Percentiles rank a stretch among this genome's conserved stretches.
These are phyloP conservation scores for Tauraco hartlaubi DNA, from an alignment of 2,797 vertebrate genomes.

Conservation along the genomic window DNA sequence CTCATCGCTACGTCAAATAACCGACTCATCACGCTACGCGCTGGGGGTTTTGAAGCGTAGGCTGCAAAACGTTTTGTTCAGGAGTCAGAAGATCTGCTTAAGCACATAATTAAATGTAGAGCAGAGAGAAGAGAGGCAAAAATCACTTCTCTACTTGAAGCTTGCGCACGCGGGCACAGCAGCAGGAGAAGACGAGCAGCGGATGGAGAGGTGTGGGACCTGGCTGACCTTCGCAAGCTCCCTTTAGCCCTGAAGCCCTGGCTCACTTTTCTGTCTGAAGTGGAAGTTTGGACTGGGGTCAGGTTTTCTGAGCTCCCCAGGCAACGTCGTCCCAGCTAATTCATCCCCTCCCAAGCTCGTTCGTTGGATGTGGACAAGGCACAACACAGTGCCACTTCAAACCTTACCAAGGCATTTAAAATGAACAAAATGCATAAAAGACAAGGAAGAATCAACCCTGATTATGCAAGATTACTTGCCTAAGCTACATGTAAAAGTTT, in stretches of 20 bases:
- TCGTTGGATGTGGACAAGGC: background rate
- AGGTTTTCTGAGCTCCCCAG: background rate
- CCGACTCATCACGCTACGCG: fast-evolving
- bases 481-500: background rate
- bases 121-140: background rate
- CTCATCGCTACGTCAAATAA: background rate
- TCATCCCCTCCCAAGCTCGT: background rate
- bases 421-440: background rate
- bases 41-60: fast-evolving
- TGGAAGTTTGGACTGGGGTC: background rate
- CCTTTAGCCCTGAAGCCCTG: background rate
- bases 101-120: background rate
- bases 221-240: background rate
- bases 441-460: background rate
- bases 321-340: background rate
- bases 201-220: background rate
- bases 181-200: background rate
- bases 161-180: fast-evolving
- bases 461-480: background rate
- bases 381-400: background rate
- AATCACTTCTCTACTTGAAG: background rate
- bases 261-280: background rate
- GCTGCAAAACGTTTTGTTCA: background rate
- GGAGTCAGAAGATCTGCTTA: background rate
- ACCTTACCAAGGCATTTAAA: background rate